Conservation (phyloP, 2,113 vertebrate genomes). For the Brachirus orientalis region DNA sequence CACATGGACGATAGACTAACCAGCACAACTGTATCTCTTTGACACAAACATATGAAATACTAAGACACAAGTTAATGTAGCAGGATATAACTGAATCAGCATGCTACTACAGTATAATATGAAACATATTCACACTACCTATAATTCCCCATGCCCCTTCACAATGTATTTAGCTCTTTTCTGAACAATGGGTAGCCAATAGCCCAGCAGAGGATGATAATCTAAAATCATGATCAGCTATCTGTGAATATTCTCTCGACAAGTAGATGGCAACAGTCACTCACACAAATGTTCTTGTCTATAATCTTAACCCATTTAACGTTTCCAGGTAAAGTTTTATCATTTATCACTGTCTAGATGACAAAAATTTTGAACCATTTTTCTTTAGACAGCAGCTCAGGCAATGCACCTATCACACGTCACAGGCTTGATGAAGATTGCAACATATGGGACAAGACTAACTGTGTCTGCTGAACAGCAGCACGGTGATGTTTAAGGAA, state of each 20-base stretch:
- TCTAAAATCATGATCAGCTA: conserved; percentile 53
- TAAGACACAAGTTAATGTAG: conserved; percentile 79
- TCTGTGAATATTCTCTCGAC: conserved; percentile 59
- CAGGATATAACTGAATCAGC: conserved; percentile 77
- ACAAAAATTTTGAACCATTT: conserved; percentile 5
- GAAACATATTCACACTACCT: conserved; percentile 78
- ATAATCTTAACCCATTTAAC: conserved; percentile 52
- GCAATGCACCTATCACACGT: conserved; percentile 27
- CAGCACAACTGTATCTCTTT: conserved; percentile 53
- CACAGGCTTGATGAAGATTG: conserved; percentile 23
- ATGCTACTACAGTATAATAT: conserved; percentile 81
- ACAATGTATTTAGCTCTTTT: conserved; percentile 74
- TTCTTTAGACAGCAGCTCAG: conserved; percentile 21
- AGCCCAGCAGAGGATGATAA: conserved; percentile 49
- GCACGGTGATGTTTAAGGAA: conserved; percentile 11
- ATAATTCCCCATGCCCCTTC: conserved; percentile 63
- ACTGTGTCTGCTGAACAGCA: conserved; percentile 32
- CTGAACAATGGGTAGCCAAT: conserved; percentile 63
- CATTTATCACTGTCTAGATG: conserved; percentile 47
- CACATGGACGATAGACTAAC: conserved; percentile 54
- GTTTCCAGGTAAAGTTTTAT: conserved; percentile 53
- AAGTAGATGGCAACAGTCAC: conserved; percentile 20
- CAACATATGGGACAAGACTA: conserved; percentile 14
- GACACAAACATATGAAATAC: conserved; percentile 64
- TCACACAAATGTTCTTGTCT: conserved; percentile 33